Evolutionary conservation across 2,797 vertebrate species (phyloP).

Genomic region (Taeniopygia guttata): DNA sequence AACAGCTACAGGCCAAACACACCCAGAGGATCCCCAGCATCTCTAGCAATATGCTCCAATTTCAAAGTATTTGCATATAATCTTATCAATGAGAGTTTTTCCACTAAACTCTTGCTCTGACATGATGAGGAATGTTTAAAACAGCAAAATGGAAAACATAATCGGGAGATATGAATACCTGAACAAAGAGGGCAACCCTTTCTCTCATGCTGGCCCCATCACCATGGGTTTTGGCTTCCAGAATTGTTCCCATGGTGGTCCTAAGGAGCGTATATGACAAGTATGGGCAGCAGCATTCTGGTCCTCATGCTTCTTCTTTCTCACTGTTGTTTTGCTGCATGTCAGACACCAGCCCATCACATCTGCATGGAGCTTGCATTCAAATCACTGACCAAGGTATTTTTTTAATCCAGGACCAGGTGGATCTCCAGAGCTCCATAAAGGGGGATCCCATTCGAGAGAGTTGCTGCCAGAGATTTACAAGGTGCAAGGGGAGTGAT

Average conservation of each 20-base stretch:
- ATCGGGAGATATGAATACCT: not conserved
- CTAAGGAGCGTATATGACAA: not conserved
- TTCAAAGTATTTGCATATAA: conserved; percentile 21
- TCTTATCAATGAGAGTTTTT: not conserved
- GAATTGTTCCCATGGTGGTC: not conserved
- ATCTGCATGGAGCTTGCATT: not conserved
- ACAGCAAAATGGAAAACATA: not conserved
- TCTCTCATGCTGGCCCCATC: not conserved
- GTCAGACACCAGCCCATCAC: not conserved
- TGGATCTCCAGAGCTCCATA: not conserved
- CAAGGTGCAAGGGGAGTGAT: not conserved
- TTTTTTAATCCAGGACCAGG: not conserved
- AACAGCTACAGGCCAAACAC: not conserved
- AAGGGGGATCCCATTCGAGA: not conserved
- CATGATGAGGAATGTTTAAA: not conserved
- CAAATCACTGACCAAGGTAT: fast-evolving
- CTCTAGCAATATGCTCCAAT: not conserved
- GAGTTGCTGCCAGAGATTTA: not conserved
- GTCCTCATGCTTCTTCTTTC: not conserved
- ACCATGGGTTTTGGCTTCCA: not conserved
- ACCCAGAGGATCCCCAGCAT: not conserved
- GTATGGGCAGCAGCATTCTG: not conserved
- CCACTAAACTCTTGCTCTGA: conserved; percentile 15
- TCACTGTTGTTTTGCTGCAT: not conserved
- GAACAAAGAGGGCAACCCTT: not conserved